phyloP scores from a whole-genome alignment of 2,888 invertebrate genomes.

The Tholera decimalis region DNA sequence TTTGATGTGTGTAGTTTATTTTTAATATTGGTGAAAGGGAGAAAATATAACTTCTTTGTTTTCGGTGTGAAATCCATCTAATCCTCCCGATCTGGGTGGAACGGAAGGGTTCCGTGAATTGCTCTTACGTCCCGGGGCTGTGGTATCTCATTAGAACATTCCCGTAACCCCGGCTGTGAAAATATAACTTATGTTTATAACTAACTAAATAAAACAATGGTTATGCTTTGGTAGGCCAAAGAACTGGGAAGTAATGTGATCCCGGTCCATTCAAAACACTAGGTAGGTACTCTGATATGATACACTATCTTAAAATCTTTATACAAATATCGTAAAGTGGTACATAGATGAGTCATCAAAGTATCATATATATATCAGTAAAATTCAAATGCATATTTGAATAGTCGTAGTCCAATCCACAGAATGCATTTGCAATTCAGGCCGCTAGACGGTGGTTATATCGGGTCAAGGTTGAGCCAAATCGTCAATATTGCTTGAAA shows the following conservation, averaged over 20 bases:
- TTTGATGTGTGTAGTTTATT: too few species aligned
- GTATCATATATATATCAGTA: too few species aligned
- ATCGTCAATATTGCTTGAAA: constrained; percentile 44
- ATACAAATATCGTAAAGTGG: not conserved
- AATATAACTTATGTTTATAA: not conserved
- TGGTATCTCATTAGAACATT: too few species aligned
- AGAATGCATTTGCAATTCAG: constrained; percentile 46
- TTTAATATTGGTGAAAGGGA: not conserved
- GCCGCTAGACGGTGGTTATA: constrained; percentile 15
- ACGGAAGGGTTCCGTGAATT: too few species aligned
- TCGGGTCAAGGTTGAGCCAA: constrained; percentile 46
- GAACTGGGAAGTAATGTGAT: not conserved
- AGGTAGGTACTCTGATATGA: too few species aligned
- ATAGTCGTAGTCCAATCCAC: constrained; percentile 1
- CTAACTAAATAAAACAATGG: too few species aligned
- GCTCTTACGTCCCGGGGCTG: too few species aligned
- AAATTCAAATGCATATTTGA: constrained; percentile 14
- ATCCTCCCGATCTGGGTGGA: too few species aligned
- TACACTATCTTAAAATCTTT: too few species aligned
- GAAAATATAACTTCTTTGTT: not conserved
- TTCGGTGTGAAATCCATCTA: too few species aligned
- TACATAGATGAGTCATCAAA: not conserved
- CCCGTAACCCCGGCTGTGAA: too few species aligned
- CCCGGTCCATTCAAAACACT: not conserved
- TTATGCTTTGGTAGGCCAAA: too few species aligned